Evolutionary conservation across 1,140 invertebrate genomes (phyloP).

Genomic region (Panonychus citri): DNA sequence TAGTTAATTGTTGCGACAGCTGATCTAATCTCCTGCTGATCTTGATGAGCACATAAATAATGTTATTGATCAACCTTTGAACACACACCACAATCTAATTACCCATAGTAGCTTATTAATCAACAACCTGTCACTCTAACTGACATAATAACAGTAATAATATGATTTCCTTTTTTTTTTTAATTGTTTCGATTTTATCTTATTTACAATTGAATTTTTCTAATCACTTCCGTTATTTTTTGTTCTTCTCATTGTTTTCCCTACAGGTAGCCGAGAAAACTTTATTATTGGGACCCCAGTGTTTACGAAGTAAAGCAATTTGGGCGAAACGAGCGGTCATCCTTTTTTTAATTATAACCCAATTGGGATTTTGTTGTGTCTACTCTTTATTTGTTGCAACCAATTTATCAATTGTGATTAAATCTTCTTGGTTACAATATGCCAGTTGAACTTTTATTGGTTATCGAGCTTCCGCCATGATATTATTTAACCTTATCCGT

Average conservation of each 20-base stretch:
- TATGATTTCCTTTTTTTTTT: no score
- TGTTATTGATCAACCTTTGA: no score
- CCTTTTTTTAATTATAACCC: constrained; percentile 48
- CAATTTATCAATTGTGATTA: constrained; percentile 12
- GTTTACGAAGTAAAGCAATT: constrained; percentile 27
- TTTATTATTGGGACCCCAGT: constrained; percentile 41
- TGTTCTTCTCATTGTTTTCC: background rate
- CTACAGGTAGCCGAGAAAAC: constrained; percentile 39
- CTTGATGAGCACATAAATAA: no score
- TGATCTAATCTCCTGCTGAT: no score
- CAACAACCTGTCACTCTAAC: no score
- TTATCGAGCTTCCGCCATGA: constrained; percentile 39
- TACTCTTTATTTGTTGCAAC: constrained; percentile 85
- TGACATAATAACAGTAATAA: no score
- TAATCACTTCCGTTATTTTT: background rate
- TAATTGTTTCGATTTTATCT: no score
- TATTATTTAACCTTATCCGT: constrained; percentile 45
- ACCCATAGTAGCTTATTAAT: no score
- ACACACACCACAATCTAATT: no score
- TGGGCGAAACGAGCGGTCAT: constrained; percentile 1
- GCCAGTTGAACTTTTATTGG: constrained; percentile 27
- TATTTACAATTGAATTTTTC: background rate
- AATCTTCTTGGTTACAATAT: background rate
- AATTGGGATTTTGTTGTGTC: constrained; percentile 85
- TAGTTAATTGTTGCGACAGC: no score